A percentile compares a stretch with the other conserved stretches of the same genome.
Conservation (phyloP, 2,113 vertebrate species). For the Alectura lathami region DNA sequence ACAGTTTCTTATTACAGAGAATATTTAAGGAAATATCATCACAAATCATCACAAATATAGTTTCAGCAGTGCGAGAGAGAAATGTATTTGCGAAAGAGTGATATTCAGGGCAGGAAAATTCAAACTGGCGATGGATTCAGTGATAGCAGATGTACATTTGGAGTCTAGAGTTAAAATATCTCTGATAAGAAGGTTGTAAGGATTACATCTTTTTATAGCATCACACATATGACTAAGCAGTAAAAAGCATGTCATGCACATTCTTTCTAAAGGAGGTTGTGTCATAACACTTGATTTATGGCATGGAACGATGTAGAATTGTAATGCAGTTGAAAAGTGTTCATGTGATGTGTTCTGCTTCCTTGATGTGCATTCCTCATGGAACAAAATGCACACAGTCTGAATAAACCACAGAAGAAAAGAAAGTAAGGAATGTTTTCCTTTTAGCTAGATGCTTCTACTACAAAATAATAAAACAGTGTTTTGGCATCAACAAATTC, state of each 20-base stretch:
- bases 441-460: not conserved
- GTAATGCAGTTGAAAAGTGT: not conserved
- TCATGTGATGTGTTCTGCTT: not conserved
- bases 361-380: not conserved
- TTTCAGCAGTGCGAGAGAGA: not conserved
- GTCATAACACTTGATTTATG: not conserved
- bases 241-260: not conserved
- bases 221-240: constrained; percentile 22
- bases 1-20: not conserved
- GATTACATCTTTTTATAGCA: constrained; percentile 30
- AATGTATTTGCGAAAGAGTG: not conserved
- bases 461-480: not conserved
- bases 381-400: not conserved
- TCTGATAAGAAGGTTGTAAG: constrained; percentile 26
- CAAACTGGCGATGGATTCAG: not conserved
- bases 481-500: not conserved
- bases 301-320: not conserved
- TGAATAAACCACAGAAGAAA: not conserved
- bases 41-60: not conserved
- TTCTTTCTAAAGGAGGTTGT: not conserved
- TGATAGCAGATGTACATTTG: not conserved
- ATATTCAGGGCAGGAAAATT: not conserved
- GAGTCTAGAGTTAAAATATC: constrained; percentile 1
- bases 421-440: not conserved
- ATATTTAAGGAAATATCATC: not conserved